Conservation (phyloP, 2,797 vertebrate species). For the Oreortyx pictus region DNA sequence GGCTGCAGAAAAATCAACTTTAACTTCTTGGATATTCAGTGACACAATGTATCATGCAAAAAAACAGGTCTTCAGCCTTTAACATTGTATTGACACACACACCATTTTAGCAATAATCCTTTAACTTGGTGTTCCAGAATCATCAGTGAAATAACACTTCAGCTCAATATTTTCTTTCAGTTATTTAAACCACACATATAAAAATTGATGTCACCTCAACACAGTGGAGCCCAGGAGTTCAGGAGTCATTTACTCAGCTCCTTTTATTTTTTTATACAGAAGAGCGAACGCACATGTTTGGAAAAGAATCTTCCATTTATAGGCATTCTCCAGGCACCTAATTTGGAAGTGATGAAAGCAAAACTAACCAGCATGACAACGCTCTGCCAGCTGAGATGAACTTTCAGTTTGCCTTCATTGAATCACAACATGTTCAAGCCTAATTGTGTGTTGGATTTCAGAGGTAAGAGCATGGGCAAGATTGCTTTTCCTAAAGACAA, state of each 20-base stretch:
- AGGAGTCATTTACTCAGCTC: background rate
- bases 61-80: background rate
- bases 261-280: background rate
- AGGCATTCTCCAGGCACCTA: slow-evolving; percentile 48
- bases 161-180: background rate
- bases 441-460: background rate
- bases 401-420: background rate
- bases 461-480: accelerated
- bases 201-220: background rate
- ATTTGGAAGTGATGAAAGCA: slow-evolving; percentile 42
- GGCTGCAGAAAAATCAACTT: background rate
- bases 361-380: slow-evolving; percentile 1
- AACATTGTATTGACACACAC: background rate
- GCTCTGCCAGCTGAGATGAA: background rate
- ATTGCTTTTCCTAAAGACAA: background rate
- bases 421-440: background rate
- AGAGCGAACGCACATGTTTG: background rate
- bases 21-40: background rate
- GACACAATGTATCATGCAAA: background rate
- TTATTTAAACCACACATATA: background rate
- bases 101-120: background rate
- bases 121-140: background rate
- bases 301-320: slow-evolving; percentile 46
- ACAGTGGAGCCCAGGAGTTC: background rate
- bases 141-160: background rate